phyloP scores from a whole-genome alignment of 2,113 vertebrate species.

The Platysternon megacephalum region DNA sequence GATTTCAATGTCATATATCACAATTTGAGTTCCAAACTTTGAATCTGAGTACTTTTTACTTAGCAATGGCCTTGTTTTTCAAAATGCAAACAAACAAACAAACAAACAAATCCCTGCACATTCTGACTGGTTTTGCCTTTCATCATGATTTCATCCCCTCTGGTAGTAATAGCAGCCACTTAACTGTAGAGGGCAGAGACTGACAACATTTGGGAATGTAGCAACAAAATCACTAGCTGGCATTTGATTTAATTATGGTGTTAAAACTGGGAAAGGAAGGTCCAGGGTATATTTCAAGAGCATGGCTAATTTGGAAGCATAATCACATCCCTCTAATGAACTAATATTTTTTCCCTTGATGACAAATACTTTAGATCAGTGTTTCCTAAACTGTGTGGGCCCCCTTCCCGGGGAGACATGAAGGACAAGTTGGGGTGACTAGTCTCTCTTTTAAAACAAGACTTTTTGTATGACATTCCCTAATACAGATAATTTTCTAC shows the following conservation, averaged over 20 bases:
- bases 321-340: background rate
- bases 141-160: accelerated
- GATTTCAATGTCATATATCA: background rate
- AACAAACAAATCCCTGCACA: background rate
- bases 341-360: background rate
- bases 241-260: accelerated
- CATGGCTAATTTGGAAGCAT: background rate
- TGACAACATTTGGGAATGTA: background rate
- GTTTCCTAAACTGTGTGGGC: background rate
- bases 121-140: background rate
- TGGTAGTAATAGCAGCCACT: accelerated
- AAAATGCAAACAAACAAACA: background rate
- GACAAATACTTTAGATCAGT: background rate
- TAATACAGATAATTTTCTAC: background rate
- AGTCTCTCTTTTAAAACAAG: background rate
- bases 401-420: background rate
- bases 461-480: background rate
- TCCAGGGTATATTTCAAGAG: background rate
- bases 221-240: accelerated
- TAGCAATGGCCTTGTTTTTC: background rate
- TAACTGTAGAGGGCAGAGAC: conserved; percentile 46
- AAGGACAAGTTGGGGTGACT: background rate
- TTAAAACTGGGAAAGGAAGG: background rate
- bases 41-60: background rate
- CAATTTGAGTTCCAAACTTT: background rate